Percentiles rank a stretch among this genome's conserved stretches.
Evolutionary conservation across 2,797 vertebrate genomes (phyloP).

Genomic region (Hemitrygon akajei): DNA sequence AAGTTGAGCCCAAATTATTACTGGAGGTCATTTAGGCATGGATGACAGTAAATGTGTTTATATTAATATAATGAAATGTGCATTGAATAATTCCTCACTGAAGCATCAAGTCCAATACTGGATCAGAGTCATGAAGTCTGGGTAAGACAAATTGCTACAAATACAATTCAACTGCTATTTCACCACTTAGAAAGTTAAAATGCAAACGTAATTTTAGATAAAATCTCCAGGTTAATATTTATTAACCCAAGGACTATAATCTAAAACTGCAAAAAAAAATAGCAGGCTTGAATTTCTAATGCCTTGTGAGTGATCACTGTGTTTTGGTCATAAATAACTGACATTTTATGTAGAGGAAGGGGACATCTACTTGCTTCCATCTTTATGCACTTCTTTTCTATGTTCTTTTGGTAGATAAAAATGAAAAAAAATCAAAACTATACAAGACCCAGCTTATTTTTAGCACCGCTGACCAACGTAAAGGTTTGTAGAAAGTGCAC

Average conservation of each 20-base stretch:
- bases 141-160: background rate
- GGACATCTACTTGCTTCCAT: background rate
- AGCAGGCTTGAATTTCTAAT: background rate
- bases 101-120: background rate
- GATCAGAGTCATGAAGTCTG: background rate
- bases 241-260: background rate
- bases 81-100: background rate
- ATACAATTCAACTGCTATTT: background rate
- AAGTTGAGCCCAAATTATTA: background rate
- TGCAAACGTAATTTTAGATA: background rate
- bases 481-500: conserved; percentile 31
- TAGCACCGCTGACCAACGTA: conserved; percentile 34
- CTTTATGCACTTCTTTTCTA: background rate
- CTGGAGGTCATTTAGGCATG: background rate
- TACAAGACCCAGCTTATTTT: conserved; percentile 27
- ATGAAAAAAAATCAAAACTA: background rate
- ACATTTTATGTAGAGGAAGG: background rate
- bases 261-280: background rate
- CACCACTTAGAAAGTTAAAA: background rate
- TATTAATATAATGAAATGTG: background rate
- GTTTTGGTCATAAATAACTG: background rate
- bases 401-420: conserved; percentile 9
- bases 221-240: background rate
- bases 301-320: background rate
- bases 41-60: background rate